Percentiles rank a stretch among this genome's conserved stretches.
Evolutionary conservation across 2,888 invertebrate genomes (phyloP).

Genomic region (Caenorhabditis uteleia): DNA sequence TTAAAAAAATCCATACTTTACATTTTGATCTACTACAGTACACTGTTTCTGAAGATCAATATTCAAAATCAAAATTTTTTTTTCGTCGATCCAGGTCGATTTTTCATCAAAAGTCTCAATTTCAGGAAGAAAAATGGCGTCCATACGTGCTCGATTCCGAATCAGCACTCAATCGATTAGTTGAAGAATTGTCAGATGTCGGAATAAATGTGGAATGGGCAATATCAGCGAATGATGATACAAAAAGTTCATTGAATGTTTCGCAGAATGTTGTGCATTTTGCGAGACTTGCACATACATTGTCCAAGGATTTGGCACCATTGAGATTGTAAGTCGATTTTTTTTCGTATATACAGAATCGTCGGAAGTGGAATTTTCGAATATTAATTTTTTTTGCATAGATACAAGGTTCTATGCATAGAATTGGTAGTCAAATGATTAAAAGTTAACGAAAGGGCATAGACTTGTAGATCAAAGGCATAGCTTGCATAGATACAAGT

Average conservation of each 20-base stretch:
- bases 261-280: slow-evolving; percentile 63
- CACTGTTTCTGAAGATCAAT: not conserved
- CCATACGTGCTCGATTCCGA: slow-evolving; percentile 81
- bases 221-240: slow-evolving; percentile 43
- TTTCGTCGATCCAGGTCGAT: too few relatives aligned
- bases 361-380: too few relatives aligned
- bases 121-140: slow-evolving; percentile 84
- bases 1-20: too few relatives aligned
- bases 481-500: too few relatives aligned
- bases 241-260: slow-evolving; percentile 51
- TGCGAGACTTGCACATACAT: slow-evolving; percentile 54
- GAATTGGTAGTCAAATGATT: too few relatives aligned
- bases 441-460: too few relatives aligned
- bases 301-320: slow-evolving; percentile 60
- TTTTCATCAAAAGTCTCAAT: not conserved
- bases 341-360: not conserved
- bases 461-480: too few relatives aligned
- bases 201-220: slow-evolving; percentile 65
- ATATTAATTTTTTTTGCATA: not conserved
- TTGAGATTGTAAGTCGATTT: slow-evolving; percentile 46
- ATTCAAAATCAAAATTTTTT: not conserved
- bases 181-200: slow-evolving; percentile 70
- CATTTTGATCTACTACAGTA: not conserved
- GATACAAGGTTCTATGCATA: not conserved
- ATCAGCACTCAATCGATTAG: slow-evolving; percentile 76